Base-by-base conservation (phyloP, 1,140 invertebrate genomes). In the Euwallacea similis region DNA sequence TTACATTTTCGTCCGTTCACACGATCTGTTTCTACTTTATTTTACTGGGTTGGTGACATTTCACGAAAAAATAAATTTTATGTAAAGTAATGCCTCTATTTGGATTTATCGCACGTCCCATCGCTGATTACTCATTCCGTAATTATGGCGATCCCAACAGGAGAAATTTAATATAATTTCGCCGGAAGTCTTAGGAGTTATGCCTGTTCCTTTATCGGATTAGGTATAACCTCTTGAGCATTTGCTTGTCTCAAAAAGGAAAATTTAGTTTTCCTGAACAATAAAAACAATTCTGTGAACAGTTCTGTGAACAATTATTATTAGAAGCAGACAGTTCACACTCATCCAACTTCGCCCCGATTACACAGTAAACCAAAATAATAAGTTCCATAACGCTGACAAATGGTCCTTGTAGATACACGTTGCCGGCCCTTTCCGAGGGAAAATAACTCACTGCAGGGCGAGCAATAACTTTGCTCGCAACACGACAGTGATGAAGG, bases 81-180 rank as follows among this genome's bases (percentile, higher is more conserved):
- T 33, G 21, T 4, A 33, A 33, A 33, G 21, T 33, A 33, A 33
- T 33, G 21, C 21, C 21, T 4, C 21, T 33, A 33, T 33, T 33
- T 33, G 21, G 55, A 58, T 43, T 62, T 44, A 33, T 63, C 53
- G 61, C 67, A 69, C 58, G 67, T 69, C 55, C 60, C 21, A 54
- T n/a, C 42, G 55, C 41, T 62, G 58, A 69, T 69, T 69, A 53
- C 47, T 43, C 33, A 42, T 42, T 15, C 21, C 58, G 61, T 69
- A 69, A 69, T 69, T 69, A 33, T 33, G 21, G 67, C 58, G 67
- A 63, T 54, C 58, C 58, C 67, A 69, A 69, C 43, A 63, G 47
- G 67, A 69, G 58, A 62, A 33, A 63, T 67, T 58, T 67, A 67
- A 67, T 67, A 55, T 67, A 54, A 50, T 58, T 67, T 67, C 15